phyloP scores from a whole-genome alignment of 2,888 invertebrate genomes.

The Linyphia triangularis region DNA sequence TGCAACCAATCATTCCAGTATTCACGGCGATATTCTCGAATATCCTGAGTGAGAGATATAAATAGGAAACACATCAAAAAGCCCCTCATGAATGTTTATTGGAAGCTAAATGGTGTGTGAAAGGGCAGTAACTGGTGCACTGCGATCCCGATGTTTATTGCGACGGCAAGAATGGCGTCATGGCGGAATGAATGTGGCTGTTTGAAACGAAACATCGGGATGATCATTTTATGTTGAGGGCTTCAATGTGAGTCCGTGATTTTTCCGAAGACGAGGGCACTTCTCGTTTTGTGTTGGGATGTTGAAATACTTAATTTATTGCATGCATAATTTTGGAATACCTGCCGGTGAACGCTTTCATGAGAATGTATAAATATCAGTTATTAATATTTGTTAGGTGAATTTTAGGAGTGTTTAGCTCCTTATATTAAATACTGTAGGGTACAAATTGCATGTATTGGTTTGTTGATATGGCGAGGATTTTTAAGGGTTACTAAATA shows the following conservation, averaged over 20 bases:
- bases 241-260: neutral
- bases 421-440: too few relatives aligned
- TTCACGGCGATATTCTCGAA: constrained; percentile 90
- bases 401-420: too few relatives aligned
- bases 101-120: constrained; percentile 55
- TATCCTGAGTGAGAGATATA: constrained; percentile 83
- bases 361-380: too few relatives aligned
- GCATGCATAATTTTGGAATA: too few relatives aligned
- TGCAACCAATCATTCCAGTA: constrained; percentile 90
- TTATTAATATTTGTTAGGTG: too few relatives aligned
- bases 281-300: neutral
- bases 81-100: constrained; percentile 58
- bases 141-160: constrained; percentile 1
- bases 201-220: neutral
- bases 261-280: neutral
- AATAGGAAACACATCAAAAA: neutral
- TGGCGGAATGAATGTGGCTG: neutral
- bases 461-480: too few relatives aligned
- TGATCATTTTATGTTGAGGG: neutral
- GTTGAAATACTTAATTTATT: too few relatives aligned
- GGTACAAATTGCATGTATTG: too few relatives aligned
- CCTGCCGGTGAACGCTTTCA: too few relatives aligned
- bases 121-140: constrained; percentile 3
- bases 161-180: neutral
- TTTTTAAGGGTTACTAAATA: too few relatives aligned